Conservation (phyloP, 2,888 invertebrate species). For the Dioctria rufipes region DNA sequence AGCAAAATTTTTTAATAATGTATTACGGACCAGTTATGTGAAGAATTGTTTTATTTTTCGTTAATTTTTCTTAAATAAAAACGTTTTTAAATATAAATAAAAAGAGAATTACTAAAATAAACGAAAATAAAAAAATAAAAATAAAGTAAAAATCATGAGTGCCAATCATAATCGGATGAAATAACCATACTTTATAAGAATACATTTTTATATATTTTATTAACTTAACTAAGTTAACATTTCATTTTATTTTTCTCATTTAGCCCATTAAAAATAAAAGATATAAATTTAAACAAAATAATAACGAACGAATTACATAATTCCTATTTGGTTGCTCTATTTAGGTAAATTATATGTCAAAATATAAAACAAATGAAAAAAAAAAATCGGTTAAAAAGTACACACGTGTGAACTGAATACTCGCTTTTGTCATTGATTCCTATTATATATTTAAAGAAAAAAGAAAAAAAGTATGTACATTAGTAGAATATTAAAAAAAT, state of each 20-base stretch:
- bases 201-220: conserved; percentile 22
- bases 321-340: background rate
- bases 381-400: conserved; percentile 26
- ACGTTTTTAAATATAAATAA: conserved; percentile 1
- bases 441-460: conserved; percentile 32
- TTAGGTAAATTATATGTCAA: conserved; percentile 34
- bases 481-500: conserved; percentile 41
- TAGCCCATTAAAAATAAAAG: background rate
- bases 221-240: conserved; percentile 2
- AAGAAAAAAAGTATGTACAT: conserved; percentile 35
- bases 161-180: conserved; percentile 37
- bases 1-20: conserved; percentile 23
- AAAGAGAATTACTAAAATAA: background rate
- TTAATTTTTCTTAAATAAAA: conserved; percentile 5
- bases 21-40: conserved; percentile 43
- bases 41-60: conserved; percentile 25
- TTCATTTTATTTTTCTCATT: conserved; percentile 9
- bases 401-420: conserved; percentile 51
- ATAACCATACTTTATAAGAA: conserved; percentile 38
- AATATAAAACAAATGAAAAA: conserved; percentile 18
- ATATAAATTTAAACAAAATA: background rate
- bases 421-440: conserved; percentile 56
- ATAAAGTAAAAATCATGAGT: conserved; percentile 21
- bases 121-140: background rate
- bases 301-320: background rate